Base-by-base conservation (phyloP, 2,888 invertebrate genomes). In the Sinopyrophorus schimmeli region DNA sequence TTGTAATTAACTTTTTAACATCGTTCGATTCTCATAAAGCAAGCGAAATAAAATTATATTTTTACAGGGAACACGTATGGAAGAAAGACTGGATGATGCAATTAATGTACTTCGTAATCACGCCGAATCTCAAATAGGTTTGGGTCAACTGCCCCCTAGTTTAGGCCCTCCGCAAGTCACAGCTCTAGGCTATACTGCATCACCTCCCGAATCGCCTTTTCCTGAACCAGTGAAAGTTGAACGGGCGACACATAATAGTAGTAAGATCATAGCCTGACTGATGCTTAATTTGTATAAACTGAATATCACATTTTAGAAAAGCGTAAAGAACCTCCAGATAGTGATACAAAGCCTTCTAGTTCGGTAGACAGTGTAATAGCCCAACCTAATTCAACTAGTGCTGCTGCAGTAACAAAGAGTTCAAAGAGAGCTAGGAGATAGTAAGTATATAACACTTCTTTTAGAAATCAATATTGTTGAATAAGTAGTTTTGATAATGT, bases 71-170 rank as follows among this genome's bases (percentile, higher is more conserved):
- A 89, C 90, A 63, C 83, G 92, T 49, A 93, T 95, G 92, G 96
- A 95, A 75, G 95, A 95, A 75, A 80, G 93, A 55, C 76, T 96
- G 68, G 95, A 95, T 72, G 95, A 95, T 77, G 96, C 95, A 55
- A 92, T 96, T 67, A 93, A 94, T 74, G 94, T 96, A 46, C 77
- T 96, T 61, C 83, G 94, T 67, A 94, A 93, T 75, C 95, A 96
- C 75, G 93, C 94, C 39, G 94, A 94, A 75, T 90, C 91, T 52
- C 88, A 89, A 62, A 76, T 83, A 56, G 77, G 80, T 44, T 73
- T 71, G 64, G 74, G 69, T 52, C 72, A 72, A 53, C 67, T 72
- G 58, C 67, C 73, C 41, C 72, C 71, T 39, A 56, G 53, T 52
- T 54, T 61, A 51, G 58, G 58, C 14, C 72, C 69, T 50, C 63